phyloP scores from a whole-genome alignment of 2,888 invertebrate genomes.

The Caenorhabditis uteleia region DNA sequence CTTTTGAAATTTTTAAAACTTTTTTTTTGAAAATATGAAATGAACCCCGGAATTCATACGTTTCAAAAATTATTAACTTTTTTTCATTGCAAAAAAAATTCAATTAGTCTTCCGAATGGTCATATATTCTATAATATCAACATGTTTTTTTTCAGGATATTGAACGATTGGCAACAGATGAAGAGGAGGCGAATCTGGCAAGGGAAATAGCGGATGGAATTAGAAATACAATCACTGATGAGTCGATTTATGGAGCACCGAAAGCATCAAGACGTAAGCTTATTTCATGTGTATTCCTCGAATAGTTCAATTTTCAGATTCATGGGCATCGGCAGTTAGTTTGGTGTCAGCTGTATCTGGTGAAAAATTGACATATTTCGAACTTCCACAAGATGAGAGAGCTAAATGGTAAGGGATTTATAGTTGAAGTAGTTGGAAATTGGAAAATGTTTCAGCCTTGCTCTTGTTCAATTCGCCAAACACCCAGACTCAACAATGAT shows the following conservation, averaged over 20 bases:
- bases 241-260: conserved; percentile 87
- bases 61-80: neutral
- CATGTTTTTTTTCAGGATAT: conserved; percentile 77
- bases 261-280: conserved; percentile 77
- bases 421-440: conserved; percentile 7
- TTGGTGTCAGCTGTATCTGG: conserved; percentile 84
- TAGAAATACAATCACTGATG: conserved; percentile 91
- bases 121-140: neutral
- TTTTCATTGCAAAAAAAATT: neutral
- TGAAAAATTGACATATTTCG: conserved; percentile 81
- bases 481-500: conserved; percentile 77
- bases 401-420: conserved; percentile 78
- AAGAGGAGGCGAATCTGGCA: conserved; percentile 90
- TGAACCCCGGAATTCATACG: neutral
- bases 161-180: conserved; percentile 89
- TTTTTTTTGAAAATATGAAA: neutral
- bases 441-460: conserved; percentile 69
- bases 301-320: too few species aligned
- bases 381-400: conserved; percentile 93
- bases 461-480: conserved; percentile 81
- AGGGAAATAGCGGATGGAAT: conserved; percentile 97
- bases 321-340: conserved; percentile 84
- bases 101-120: neutral
- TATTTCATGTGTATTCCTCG: too few species aligned
- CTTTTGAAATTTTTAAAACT: neutral